Percentiles rank a stretch among this genome's conserved stretches.
phyloP scores from a whole-genome alignment of 1,140 invertebrate genomes.

The Drosophila persimilis region DNA sequence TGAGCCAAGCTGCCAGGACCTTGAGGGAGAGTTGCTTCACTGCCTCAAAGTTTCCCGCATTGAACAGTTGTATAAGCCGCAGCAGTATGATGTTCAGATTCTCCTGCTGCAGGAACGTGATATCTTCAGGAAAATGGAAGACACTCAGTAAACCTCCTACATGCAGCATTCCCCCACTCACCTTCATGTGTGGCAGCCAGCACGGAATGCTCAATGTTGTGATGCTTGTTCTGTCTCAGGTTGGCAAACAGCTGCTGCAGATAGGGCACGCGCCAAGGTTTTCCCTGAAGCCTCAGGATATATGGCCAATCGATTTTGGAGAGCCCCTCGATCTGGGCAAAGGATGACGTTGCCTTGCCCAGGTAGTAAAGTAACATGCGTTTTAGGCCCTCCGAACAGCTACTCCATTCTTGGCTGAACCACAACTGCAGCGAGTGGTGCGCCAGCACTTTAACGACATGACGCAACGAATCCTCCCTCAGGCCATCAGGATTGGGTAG shows the following conservation, averaged over 20 bases:
- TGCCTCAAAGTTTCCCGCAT: constrained; percentile 67
- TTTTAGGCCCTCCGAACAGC: constrained; percentile 45
- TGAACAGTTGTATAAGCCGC: constrained; percentile 68
- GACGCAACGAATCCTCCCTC: constrained; percentile 34
- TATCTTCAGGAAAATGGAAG: constrained; percentile 30
- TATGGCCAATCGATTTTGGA: constrained; percentile 67
- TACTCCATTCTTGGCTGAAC: constrained; percentile 73
- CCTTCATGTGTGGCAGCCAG: constrained; percentile 54
- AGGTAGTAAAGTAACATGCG: constrained; percentile 53
- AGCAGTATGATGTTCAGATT: constrained; percentile 55
- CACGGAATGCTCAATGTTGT: constrained; percentile 62
- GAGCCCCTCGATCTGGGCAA: constrained; percentile 45
- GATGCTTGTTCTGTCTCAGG: constrained; percentile 49
- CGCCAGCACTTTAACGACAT: constrained; percentile 52
- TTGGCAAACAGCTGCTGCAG: constrained; percentile 52
- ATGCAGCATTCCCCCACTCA: not conserved
- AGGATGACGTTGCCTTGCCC: constrained; percentile 25
- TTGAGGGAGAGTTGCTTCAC: constrained; percentile 69
- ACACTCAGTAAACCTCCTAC: not conserved
- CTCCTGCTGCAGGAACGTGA: constrained; percentile 53
- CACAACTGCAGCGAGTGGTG: constrained; percentile 66
- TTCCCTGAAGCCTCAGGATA: constrained; percentile 45
- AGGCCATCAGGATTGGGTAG: constrained; percentile 28
- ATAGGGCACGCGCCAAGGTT: constrained; percentile 64
- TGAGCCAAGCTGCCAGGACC: constrained; percentile 69